A percentile compares a stretch with the other conserved stretches of the same genome.
Evolutionary conservation across 2,113 vertebrate species (phyloP).

Genomic region (Limanda limanda): DNA sequence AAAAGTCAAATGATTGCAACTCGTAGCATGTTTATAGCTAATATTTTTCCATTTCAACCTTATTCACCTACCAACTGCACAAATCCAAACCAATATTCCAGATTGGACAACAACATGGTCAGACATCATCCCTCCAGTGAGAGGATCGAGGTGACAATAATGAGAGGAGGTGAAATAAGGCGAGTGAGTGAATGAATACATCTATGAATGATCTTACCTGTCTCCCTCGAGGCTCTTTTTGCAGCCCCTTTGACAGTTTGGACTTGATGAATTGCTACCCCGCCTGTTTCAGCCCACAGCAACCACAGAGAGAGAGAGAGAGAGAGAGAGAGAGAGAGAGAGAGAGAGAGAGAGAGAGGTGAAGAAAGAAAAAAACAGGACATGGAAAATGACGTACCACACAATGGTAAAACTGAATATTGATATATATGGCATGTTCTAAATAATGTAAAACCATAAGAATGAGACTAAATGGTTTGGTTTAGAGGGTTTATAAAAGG

Average conservation of each 20-base stretch:
- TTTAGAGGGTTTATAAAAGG: conserved; percentile 21
- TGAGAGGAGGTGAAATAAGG: conserved; percentile 4
- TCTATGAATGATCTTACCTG: conserved; percentile 86
- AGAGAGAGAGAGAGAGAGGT: conserved; percentile 37
- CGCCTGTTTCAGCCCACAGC: conserved; percentile 84
- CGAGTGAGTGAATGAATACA: conserved; percentile 23
- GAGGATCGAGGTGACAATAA: background rate
- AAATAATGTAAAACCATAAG: conserved; percentile 10
- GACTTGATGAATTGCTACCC: conserved; percentile 90
- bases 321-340: conserved; percentile 2
- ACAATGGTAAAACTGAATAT: conserved; percentile 17
- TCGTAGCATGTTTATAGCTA: too few relatives aligned
- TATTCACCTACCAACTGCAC: background rate
- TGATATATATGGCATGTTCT: conserved; percentile 4
- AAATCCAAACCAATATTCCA: background rate
- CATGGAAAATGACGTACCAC: conserved; percentile 45
- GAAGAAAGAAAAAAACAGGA: conserved; percentile 64
- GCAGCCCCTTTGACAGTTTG: conserved; percentile 89
- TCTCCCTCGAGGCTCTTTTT: conserved; percentile 90
- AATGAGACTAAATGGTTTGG: background rate
- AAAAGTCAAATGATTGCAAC: too few relatives aligned
- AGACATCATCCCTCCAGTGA: background rate
- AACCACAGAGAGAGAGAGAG: conserved; percentile 62
- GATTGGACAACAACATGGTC: background rate
- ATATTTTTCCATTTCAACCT: too few relatives aligned